Evolutionary conservation across 1,140 invertebrate species (phyloP), one percentile per base, ranked within the genome.

Genomic region (Leptinotarsa lineolata): DNA sequence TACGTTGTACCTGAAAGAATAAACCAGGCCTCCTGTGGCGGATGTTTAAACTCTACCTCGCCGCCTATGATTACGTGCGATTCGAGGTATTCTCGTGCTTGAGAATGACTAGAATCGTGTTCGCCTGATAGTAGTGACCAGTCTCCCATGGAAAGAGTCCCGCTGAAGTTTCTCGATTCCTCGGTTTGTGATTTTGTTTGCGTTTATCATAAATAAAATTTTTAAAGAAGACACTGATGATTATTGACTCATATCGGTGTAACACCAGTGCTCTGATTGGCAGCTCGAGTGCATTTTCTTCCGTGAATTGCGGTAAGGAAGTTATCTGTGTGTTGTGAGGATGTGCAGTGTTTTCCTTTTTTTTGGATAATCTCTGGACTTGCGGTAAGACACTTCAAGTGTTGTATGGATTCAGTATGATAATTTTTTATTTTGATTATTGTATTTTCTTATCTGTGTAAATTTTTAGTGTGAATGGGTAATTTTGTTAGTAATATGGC

Each of bases 141-240:
- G 48, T 54, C 48, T 54, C n/a, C 16, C 48, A 54, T 54, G 48
- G 48, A 54, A 54, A 13, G 15, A 15, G 48, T 54, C 48, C n/a
- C 16, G 48, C 30, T 54, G n/a, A 16, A 54, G 48, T 6, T 54
- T 54, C 16, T 54, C 16, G 48, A 18, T 54, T 1, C 6, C 48
- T 54, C 48, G 48, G 48, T 54, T 15, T 54, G 48, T 54, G 48
- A 54, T 54, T 54, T 54, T 54, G 48, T 54, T 54, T 54, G 48
- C 48, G 48, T 54, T 54, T 3, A 54, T 54, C 15, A 54, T 54
- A 15, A 18, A 54, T 54, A n/a, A 5, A 54, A 54, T 54, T 54
- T 54, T 54, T 5, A 16, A 54, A 54, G 15, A 54, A 54, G 48
- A 39, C 30, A 39, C 6, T 2, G 48, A 15, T 54, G 48, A 54